These are phyloP conservation scores for Spinibarbus caldwelli DNA, from an alignment of 2,797 vertebrate species.

Conservation along the genomic window DNA sequence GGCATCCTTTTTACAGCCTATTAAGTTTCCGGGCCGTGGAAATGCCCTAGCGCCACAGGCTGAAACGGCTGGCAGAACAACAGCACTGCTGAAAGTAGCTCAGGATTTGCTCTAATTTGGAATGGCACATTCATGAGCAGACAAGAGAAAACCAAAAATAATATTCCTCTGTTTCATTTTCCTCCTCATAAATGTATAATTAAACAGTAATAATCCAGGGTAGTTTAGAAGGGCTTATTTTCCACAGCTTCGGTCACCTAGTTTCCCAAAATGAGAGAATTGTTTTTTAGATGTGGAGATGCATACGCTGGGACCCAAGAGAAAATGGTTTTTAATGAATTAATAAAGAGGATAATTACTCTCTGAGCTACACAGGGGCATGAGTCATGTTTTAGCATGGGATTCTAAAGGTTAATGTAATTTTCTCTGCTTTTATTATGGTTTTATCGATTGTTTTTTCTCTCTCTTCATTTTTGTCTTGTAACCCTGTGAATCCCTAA, in stretches of 20 bases:
- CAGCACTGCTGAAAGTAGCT: neutral
- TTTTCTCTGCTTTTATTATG: conserved; percentile 56
- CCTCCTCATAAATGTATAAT: neutral
- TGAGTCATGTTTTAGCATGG: conserved; percentile 45
- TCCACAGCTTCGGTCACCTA: neutral
- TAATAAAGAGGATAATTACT: conserved; percentile 59
- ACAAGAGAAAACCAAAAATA: neutral
- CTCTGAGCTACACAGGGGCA: conserved; percentile 49
- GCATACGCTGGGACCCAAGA: conserved; percentile 5
- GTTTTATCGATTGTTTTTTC: conserved; percentile 33
- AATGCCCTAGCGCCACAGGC: conserved; percentile 17
- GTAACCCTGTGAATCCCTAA: conserved; percentile 22
- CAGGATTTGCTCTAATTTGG: neutral
- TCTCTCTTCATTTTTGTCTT: neutral
- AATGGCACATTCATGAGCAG: neutral
- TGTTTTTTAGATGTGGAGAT: neutral
- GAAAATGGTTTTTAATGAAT: conserved; percentile 55
- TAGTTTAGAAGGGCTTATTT: conserved; percentile 10
- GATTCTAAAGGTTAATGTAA: conserved; percentile 60
- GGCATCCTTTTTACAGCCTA: conserved; percentile 24
- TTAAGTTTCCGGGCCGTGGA: conserved; percentile 10
- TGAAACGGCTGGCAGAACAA: conserved; percentile 4
- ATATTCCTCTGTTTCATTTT: neutral
- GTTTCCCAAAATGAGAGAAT: conserved; percentile 19
- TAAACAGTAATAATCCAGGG: neutral